Evolutionary conservation across 1,140 invertebrate species (phyloP).

Genomic region (Drosophila willistoni): DNA sequence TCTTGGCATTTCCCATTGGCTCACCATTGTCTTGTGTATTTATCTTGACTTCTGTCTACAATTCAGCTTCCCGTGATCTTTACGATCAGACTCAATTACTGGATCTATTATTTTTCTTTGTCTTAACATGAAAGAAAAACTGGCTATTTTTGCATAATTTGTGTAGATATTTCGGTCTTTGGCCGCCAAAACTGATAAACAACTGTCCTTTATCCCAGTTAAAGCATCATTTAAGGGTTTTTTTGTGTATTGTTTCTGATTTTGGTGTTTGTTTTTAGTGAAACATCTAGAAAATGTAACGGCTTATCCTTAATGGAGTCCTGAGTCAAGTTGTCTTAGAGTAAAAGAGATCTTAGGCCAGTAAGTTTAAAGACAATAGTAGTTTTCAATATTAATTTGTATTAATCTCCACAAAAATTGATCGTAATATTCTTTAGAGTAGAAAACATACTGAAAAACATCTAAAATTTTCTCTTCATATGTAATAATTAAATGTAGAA

Average conservation of each 20-base stretch:
- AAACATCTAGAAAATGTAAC: not conserved
- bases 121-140: conserved; percentile 40
- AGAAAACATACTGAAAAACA: no score
- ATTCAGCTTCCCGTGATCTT: conserved; percentile 37
- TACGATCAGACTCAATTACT: conserved; percentile 63
- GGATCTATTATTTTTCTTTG: conserved; percentile 21
- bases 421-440: no score
- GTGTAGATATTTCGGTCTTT: conserved; percentile 1
- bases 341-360: no score
- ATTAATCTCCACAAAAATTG: no score
- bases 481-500: no score
- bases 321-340: no score
- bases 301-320: not conserved
- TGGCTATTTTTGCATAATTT: conserved; percentile 50
- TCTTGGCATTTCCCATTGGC: conserved; percentile 42
- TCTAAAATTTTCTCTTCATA: no score
- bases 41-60: conserved; percentile 67
- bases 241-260: not conserved
- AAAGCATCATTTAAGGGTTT: conserved; percentile 21
- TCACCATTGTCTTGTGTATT: conserved; percentile 11
- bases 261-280: not conserved
- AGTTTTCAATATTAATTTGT: no score
- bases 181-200: conserved; percentile 35
- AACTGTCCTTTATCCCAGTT: conserved; percentile 32
- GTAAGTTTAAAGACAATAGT: no score